Evolutionary conservation across 2,888 invertebrate species (phyloP).

Genomic region (Caenorhabditis drosophilae): DNA sequence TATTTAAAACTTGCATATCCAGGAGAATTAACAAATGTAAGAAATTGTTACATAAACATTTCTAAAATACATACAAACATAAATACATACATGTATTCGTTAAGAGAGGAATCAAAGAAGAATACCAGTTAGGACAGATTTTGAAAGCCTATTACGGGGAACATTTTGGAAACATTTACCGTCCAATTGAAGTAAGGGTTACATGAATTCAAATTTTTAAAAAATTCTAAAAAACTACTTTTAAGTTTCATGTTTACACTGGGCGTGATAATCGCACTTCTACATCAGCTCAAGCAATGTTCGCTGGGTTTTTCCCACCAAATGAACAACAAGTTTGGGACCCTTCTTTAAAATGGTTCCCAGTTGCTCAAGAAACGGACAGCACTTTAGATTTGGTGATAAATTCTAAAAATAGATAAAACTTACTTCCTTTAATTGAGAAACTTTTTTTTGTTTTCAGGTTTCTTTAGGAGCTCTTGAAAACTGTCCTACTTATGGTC

Average conservation of each 20-base stretch:
- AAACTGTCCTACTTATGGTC: constrained; percentile 35
- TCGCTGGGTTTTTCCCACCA: constrained; percentile 71
- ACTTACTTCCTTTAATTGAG: neutral
- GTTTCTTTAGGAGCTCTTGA: constrained; percentile 49
- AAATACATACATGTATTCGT: too few species aligned
- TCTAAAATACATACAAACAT: too few species aligned
- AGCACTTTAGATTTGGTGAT: constrained; percentile 49
- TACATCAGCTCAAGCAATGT: constrained; percentile 70
- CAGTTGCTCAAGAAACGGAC: constrained; percentile 81
- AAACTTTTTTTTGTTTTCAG: constrained; percentile 24
- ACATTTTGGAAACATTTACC: constrained; percentile 75
- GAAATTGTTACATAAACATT: too few species aligned
- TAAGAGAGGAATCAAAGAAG: constrained; percentile 80
- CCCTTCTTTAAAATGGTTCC: constrained; percentile 79
- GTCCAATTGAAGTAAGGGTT: constrained; percentile 69
- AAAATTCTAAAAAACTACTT: neutral
- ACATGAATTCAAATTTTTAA: neutral
- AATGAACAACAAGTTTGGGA: constrained; percentile 68
- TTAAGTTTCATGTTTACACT: constrained; percentile 76
- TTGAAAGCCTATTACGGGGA: constrained; percentile 77
- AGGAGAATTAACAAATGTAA: constrained; percentile 54
- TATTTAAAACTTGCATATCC: constrained; percentile 42
- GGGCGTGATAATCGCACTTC: constrained; percentile 87
- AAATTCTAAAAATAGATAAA: too few species aligned
- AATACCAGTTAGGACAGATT: constrained; percentile 79